phyloP scores from a whole-genome alignment of 2,797 vertebrate species.

The Enteromius viviparus region DNA sequence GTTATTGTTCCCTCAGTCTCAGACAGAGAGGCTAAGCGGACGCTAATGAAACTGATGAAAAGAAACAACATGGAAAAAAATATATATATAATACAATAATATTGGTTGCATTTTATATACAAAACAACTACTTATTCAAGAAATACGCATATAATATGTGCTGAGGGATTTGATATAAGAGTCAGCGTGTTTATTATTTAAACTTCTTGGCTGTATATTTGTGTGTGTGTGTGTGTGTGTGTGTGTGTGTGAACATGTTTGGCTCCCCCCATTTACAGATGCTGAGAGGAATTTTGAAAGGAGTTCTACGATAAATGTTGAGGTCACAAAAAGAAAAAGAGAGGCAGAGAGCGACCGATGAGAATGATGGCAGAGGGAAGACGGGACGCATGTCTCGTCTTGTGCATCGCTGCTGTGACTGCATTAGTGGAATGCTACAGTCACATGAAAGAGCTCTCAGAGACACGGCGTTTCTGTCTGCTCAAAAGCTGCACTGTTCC shows the following conservation, averaged over 20 bases:
- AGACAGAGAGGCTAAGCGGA: slow-evolving; percentile 89
- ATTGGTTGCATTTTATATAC: background rate
- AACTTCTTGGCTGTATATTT: slow-evolving; percentile 77
- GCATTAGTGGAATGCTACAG: slow-evolving; percentile 78
- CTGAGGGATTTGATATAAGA: slow-evolving; percentile 69
- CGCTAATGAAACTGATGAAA: slow-evolving; percentile 99
- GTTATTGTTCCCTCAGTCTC: slow-evolving; percentile 85
- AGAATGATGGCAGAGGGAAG: slow-evolving; percentile 61
- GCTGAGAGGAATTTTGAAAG: slow-evolving; percentile 89
- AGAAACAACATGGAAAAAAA: slow-evolving; percentile 88
- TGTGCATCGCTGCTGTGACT: slow-evolving; percentile 84
- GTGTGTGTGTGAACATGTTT: slow-evolving; percentile 81
- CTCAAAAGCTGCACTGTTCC: slow-evolving; percentile 78
- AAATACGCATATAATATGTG: background rate
- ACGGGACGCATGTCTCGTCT: slow-evolving; percentile 80
- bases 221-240: slow-evolving; percentile 79
- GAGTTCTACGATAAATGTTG: slow-evolving; percentile 89
- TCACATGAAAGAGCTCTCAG: slow-evolving; percentile 80
- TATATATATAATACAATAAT: background rate
- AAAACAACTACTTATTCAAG: background rate
- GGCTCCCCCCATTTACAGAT: slow-evolving; percentile 82
- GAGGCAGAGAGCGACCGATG: slow-evolving; percentile 38
- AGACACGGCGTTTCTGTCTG: slow-evolving; percentile 64
- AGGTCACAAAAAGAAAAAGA: slow-evolving; percentile 78
- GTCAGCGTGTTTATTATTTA: slow-evolving; percentile 77